A percentile compares a stretch with the other conserved stretches of the same genome.
phyloP scores from a whole-genome alignment of 2,888 invertebrate species.

The Sesia bembeciformis region DNA sequence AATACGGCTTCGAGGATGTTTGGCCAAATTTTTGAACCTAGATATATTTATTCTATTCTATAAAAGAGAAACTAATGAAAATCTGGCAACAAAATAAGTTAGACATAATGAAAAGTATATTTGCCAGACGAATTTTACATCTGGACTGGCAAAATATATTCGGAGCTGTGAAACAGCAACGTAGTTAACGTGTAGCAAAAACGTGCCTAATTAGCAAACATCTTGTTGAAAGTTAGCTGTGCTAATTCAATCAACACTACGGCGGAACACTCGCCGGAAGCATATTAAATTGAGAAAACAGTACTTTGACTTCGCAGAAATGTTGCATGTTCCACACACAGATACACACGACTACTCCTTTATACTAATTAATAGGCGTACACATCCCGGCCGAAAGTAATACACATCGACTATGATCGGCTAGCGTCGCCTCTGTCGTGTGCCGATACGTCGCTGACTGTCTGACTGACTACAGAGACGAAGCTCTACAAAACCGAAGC shows the following conservation, averaged over 20 bases:
- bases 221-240: conserved; percentile 13
- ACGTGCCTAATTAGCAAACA: conserved; percentile 18
- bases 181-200: conserved; percentile 10
- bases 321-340: neutral
- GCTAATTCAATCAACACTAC: conserved; percentile 23
- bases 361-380: too few species aligned
- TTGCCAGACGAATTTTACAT: neutral
- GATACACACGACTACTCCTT: too few species aligned
- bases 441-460: too few species aligned
- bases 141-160: neutral
- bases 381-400: too few species aligned
- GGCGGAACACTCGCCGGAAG: neutral
- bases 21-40: too few species aligned
- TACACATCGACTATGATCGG: too few species aligned
- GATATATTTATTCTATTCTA: too few species aligned
- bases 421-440: too few species aligned
- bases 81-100: neutral
- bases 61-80: too few species aligned
- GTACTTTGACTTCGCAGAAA: neutral
- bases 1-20: too few species aligned
- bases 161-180: neutral
- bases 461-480: too few species aligned
- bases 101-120: neutral
- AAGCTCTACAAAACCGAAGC: too few species aligned
- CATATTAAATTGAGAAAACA: neutral